Evolutionary conservation across 2,113 vertebrate genomes (phyloP).

Genomic region (Thalassarche chlororhynchos): DNA sequence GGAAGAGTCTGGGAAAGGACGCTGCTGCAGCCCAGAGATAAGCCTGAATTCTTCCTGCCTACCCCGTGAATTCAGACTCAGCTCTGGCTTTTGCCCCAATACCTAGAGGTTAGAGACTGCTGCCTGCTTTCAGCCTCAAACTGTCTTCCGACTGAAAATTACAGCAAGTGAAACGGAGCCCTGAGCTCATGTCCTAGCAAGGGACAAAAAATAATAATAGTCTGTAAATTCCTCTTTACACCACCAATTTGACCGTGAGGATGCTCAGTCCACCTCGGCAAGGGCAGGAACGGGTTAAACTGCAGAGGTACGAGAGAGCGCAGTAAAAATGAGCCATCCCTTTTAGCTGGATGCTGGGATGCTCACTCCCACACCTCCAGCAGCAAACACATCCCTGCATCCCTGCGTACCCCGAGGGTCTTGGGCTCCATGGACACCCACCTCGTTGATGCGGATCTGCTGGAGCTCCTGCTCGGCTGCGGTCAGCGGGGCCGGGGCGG

Average conservation of each 20-base stretch:
- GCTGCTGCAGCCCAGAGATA: background rate
- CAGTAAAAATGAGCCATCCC: background rate
- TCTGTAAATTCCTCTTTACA: background rate
- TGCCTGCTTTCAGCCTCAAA: background rate
- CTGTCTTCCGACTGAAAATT: background rate
- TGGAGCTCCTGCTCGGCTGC: constrained; percentile 91
- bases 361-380: background rate
- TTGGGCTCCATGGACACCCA: constrained; percentile 5
- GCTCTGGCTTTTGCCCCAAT: background rate
- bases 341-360: background rate
- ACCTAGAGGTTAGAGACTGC: background rate
- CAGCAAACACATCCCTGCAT: background rate
- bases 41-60: background rate
- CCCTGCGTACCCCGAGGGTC: background rate
- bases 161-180: background rate
- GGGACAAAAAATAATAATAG: background rate
- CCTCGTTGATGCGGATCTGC: constrained; percentile 94
- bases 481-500: constrained; percentile 89
- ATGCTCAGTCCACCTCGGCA: background rate
- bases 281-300: background rate
- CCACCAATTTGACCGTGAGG: background rate
- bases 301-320: accelerated
- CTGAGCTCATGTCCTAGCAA: background rate
- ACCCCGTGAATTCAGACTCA: background rate
- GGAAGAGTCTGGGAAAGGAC: background rate